Base-by-base conservation (phyloP, 1,140 invertebrate genomes). In the Drusus annulatus region DNA sequence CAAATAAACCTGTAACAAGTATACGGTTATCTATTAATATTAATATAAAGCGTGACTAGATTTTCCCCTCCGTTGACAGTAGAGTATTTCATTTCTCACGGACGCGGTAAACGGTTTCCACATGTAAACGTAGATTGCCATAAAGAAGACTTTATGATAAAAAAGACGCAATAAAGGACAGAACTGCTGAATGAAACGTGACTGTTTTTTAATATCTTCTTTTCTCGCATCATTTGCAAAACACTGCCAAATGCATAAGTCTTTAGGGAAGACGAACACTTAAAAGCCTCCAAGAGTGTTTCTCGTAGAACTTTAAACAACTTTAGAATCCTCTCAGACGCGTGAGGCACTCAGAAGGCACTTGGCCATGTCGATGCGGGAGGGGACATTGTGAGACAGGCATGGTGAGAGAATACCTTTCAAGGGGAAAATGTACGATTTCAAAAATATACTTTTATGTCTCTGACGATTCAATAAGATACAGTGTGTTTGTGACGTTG, bases 151-250 rank as follows among this genome's bases (percentile, higher is more conserved):
- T 23, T 60, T 23, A 60, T 15, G 23, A 60, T 21, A 60, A 60
- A 60, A 65, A 28, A 31, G 10, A 16, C 21, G 25, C 13, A 16
- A 65, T 65, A 65, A 65, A 25, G 13, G 5, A 25, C 62, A 65
- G 25, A 65, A 31, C 62, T 65, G 16, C 6, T 21, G 28, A 65
- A 65, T 28, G 62, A 28, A 25, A 65, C 62, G 62, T 65, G 62
- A 65, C 62, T 16, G 16, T 25, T 28, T 65, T 65, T n/a, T 45
- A 45, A 45, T 45, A 10, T 45, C 21, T 31, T 2, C 62, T n/a
- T 65, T 28, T 65, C 25, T 31, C 28, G 28, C 62, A 65, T 65
- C 62, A 65, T 65, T 65, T 65, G 25, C 62, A n/a, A 21, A 3
- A 25, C 16, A 28, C 21, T 65, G 25, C 13, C 25, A 31, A 28